phyloP scores from a whole-genome alignment of 2,113 vertebrate genomes.

The Picathartes gymnocephalus region DNA sequence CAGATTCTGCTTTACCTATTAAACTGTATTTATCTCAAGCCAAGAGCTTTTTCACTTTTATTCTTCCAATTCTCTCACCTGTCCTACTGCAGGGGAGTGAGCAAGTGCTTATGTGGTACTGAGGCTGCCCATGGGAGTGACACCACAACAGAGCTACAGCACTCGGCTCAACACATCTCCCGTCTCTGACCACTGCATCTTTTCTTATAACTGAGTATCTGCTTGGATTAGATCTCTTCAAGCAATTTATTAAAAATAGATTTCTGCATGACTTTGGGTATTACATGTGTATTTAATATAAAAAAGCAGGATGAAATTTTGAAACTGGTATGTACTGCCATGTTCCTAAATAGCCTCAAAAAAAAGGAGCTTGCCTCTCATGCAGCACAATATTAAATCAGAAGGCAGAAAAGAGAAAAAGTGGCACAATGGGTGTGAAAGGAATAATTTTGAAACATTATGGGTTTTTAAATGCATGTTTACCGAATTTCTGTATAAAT shows the following conservation, averaged over 20 bases:
- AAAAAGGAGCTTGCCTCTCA: background rate
- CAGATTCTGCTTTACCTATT: background rate
- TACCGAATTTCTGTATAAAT: slow-evolving; percentile 15
- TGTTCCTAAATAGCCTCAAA: background rate
- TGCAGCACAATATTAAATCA: background rate
- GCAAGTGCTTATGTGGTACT: fast-evolving
- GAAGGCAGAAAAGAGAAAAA: background rate
- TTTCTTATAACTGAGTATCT: background rate
- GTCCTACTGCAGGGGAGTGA: background rate
- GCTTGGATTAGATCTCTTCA: background rate
- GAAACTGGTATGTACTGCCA: background rate
- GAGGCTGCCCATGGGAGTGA: background rate
- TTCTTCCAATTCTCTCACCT: background rate
- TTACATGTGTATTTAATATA: background rate
- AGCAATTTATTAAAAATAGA: background rate
- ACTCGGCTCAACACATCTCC: background rate
- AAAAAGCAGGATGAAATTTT: background rate
- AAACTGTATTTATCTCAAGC: background rate
- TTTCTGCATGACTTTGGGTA: background rate
- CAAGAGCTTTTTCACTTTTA: background rate
- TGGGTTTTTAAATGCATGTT: background rate
- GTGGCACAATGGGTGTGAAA: background rate
- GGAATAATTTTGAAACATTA: background rate
- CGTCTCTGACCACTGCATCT: background rate
- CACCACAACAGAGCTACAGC: background rate